These are phyloP conservation scores for Glossophaga mutica DNA, from an alignment of 2,797 vertebrate genomes.

Conservation along the genomic window DNA sequence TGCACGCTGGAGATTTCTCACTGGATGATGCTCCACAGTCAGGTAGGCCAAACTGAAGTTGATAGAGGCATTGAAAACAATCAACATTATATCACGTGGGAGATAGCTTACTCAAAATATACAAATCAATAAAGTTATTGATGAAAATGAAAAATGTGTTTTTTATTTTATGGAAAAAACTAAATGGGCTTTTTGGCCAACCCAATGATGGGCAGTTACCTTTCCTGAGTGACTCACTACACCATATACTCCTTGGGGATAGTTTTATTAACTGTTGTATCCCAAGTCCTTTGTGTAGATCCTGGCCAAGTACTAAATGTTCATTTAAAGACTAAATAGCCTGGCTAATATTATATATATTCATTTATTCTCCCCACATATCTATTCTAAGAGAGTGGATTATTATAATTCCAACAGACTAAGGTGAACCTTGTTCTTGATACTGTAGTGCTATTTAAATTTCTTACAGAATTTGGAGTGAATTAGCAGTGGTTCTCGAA, in stretches of 20 bases:
- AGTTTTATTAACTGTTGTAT: neutral
- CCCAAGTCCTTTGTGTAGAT: neutral
- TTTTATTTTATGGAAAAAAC: neutral
- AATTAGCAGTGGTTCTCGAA: neutral
- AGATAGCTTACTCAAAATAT: neutral
- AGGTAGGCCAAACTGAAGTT: neutral
- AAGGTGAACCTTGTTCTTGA: neutral
- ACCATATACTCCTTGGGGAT: neutral
- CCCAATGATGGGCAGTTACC: neutral
- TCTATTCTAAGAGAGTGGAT: neutral
- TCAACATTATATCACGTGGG: neutral
- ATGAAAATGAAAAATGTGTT: neutral
- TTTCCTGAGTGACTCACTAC: neutral
- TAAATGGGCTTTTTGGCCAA: neutral
- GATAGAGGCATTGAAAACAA: neutral
- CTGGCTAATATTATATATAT: neutral
- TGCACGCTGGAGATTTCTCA: neutral
- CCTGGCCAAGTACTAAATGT: neutral
- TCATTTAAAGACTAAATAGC: neutral
- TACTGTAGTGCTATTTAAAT: neutral
- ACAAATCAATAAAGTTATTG: neutral
- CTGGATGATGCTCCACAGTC: neutral
- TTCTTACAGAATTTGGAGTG: neutral
- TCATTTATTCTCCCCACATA: neutral
- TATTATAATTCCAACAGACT: neutral